Evolutionary conservation across 2,888 invertebrate species (phyloP), one percentile per base, ranked within the genome.

Genomic region (Lycocerus yunnanus): DNA sequence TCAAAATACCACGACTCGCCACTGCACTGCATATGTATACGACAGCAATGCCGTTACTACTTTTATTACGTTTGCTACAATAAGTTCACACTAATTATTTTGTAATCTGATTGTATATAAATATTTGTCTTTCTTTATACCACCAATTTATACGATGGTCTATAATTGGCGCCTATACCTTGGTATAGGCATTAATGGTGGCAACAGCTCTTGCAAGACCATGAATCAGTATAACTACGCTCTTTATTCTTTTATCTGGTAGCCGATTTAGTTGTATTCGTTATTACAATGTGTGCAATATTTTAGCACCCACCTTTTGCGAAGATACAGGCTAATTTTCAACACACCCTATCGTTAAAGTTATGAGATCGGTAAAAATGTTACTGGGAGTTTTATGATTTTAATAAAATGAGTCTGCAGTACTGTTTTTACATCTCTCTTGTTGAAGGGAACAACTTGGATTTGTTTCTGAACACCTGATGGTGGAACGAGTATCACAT

Each of bases 151-250:
- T 84, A 82, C 80, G 83, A 84, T 84, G 83, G 83, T 81, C 81
- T 80, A 83, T 85, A 85, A 85, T 85, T 85, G 85, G 85, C 84
- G 83, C 83, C 83, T 81, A 81, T 80, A 82, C 82, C 83, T 84
- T 84, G 84, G 84, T 84, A 84, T 83, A 82, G 79, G 81, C 81
- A 82, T 84, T 84, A 84, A 84, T 84, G 83, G 84, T 81, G 81
- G 83, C 83, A 82, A 81, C 82, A 80, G 78, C 78, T 79, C 78
- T 76, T 80, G 81, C 82, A 82, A 78, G 81, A 71, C 80, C 84
- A 82, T 85, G 84, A 84, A 84, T 85, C 84, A 85, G 83, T 78
- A 81, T 83, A 84, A 84, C 84, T 81, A 82, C 82, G 82, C 81
- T 82, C 81, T 81, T 82, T 83, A 83, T 84, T 83, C 84, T 84